Evolutionary conservation across 92 coral and sea anemone genomes (phyloP).

Genomic region (Porites rus): DNA sequence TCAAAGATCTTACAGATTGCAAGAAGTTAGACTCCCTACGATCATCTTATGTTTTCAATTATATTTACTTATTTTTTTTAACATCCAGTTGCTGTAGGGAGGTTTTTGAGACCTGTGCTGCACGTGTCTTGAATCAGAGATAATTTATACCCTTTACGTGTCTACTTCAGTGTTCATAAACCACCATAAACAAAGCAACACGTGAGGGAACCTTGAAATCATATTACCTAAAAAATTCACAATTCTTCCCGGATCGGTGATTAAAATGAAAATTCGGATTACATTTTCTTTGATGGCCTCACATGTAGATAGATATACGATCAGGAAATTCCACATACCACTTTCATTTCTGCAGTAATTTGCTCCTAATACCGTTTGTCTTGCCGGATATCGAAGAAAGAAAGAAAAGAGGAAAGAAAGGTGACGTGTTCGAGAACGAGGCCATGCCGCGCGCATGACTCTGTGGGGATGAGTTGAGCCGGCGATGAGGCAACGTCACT

Average conservation of each 20-base stretch:
- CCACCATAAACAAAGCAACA: conserved; percentile 43
- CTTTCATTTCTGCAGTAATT: conserved; percentile 48
- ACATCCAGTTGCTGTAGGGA: background rate
- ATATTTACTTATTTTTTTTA: background rate
- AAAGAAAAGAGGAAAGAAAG: conserved; percentile 63
- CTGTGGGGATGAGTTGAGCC: conserved; percentile 30
- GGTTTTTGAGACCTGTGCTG: background rate
- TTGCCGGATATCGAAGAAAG: conserved; percentile 28
- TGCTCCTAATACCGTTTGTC: background rate
- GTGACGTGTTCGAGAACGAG: conserved; percentile 92
- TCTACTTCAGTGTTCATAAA: background rate
- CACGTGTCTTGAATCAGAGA: background rate
- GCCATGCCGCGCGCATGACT: conserved; percentile 70
- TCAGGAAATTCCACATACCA: conserved; percentile 46
- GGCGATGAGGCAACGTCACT: conserved; percentile 68
- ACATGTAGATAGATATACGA: background rate
- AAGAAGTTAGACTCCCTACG: too few species aligned
- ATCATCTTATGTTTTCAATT: too few species aligned
- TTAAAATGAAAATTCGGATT: background rate
- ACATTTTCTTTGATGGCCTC: background rate
- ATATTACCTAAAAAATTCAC: background rate
- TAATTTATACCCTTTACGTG: background rate
- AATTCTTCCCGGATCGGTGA: background rate
- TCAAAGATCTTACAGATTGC: too few species aligned
- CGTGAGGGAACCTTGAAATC: background rate